These are phyloP conservation scores for Hypercompe scribonia DNA, from an alignment of 2,888 invertebrate genomes.

Conservation along the genomic window DNA sequence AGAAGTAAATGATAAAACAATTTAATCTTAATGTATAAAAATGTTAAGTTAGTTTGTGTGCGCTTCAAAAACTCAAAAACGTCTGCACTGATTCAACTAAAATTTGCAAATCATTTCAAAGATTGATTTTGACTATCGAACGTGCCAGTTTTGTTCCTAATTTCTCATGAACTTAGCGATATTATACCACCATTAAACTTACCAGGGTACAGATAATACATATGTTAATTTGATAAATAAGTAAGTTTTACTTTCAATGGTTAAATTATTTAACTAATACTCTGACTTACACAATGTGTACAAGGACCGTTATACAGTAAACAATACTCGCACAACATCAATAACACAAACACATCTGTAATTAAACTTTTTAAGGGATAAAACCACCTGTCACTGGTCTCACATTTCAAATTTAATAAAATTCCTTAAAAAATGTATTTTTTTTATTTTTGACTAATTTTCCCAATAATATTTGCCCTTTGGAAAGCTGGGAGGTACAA, in stretches of 20 bases:
- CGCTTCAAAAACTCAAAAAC: too few species aligned
- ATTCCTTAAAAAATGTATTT: slow-evolving; percentile 28
- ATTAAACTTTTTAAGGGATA: slow-evolving; percentile 12
- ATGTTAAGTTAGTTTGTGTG: too few species aligned
- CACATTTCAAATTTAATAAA: slow-evolving; percentile 50
- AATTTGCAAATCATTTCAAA: too few species aligned
- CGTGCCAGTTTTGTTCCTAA: too few species aligned
- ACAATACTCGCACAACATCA: slow-evolving; percentile 10
- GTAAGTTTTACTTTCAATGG: neutral
- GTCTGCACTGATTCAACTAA: too few species aligned
- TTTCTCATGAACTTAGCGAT: too few species aligned
- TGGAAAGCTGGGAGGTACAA: neutral
- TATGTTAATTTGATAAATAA: too few species aligned
- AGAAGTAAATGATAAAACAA: too few species aligned
- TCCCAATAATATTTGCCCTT: neutral
- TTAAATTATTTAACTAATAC: neutral
- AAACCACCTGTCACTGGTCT: slow-evolving; percentile 21
- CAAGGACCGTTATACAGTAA: neutral
- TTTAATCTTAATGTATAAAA: too few species aligned
- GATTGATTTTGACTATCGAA: too few species aligned
- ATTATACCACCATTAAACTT: too few species aligned
- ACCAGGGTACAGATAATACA: too few species aligned
- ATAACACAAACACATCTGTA: slow-evolving; percentile 9
- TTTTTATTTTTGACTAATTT: slow-evolving; percentile 13
- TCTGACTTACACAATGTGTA: neutral